phyloP scores from a whole-genome alignment of 2,113 vertebrate genomes.

The Sphyrna mokarran region DNA sequence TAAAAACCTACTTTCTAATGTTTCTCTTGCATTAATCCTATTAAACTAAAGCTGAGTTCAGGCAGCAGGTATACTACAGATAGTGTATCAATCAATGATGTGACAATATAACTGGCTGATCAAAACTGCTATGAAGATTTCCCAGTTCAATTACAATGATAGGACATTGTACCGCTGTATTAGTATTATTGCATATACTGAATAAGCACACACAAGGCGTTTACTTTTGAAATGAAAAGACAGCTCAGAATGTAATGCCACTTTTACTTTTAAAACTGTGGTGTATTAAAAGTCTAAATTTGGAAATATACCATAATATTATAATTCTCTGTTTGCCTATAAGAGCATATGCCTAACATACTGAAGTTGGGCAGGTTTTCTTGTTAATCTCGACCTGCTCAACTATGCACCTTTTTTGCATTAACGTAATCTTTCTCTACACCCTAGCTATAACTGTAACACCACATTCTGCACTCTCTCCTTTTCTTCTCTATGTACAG shows the following conservation, averaged over 20 bases:
- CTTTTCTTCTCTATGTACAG: no score
- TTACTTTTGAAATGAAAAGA: neutral
- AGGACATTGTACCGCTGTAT: neutral
- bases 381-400: neutral
- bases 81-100: neutral
- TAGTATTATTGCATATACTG: neutral
- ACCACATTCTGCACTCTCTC: no score
- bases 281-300: neutral
- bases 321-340: neutral
- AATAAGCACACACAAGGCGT: neutral
- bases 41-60: no score
- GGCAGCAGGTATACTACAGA: no score
- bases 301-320: neutral
- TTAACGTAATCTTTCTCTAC: no score
- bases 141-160: neutral
- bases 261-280: constrained; percentile 4
- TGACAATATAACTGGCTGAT: neutral
- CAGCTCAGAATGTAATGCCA: neutral
- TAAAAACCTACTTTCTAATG: no score
- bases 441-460: no score
- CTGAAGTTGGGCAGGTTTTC: neutral
- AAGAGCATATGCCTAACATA: neutral
- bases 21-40: no score
- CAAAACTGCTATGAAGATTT: neutral
- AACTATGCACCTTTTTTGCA: neutral